Evolutionary conservation across 1,140 invertebrate genomes (phyloP), one percentile per base, ranked within the genome.

Genomic region (Drosophila rufa): DNA sequence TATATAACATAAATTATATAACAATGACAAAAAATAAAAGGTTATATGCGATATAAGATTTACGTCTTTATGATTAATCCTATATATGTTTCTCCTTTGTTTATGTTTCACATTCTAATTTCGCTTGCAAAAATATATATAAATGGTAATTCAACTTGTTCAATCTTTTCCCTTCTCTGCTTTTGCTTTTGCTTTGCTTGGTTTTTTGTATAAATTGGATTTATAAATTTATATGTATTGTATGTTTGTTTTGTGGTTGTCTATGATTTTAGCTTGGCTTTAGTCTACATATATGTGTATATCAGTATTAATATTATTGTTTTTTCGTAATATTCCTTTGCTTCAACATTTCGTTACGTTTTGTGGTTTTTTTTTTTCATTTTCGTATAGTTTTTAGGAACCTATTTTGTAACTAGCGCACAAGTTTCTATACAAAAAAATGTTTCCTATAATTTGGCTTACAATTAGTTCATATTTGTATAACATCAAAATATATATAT

Each of bases 371-470:
- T 43, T 58, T 19, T 57, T 47, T 30, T 38, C 7, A 55, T 55
- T 58, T 59, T 65, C 65, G 70, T 77, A 22, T 71, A 53, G 48
- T 71, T 53, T 22, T 69, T 90, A 90, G 85, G 85, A 90, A 90
- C 85, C 85, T 90, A 90, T 90, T 55, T 90, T 85, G 75, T 89
- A 90, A 85, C 85, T 89, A 89, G 85, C 79, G 74, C 50, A 74
- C 77, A 86, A 81, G 69, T 80, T 70, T 74, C 74, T 87, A 79
- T 87, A 80, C 79, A 75, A 75, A 87, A 83, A 87, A 78, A 80
- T 71, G 79, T 85, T 85, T 80, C 73, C 80, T 80, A 89, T 84
- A 81, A 84, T 79, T 79, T 89, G 73, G 62, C 84, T 87, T 87
- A 89, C 55, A 87, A 89, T 75, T 87, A 87, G 79, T 87, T 87